Evolutionary conservation across 2,113 vertebrate species (phyloP).

Genomic region (Carettochelys insculpta): DNA sequence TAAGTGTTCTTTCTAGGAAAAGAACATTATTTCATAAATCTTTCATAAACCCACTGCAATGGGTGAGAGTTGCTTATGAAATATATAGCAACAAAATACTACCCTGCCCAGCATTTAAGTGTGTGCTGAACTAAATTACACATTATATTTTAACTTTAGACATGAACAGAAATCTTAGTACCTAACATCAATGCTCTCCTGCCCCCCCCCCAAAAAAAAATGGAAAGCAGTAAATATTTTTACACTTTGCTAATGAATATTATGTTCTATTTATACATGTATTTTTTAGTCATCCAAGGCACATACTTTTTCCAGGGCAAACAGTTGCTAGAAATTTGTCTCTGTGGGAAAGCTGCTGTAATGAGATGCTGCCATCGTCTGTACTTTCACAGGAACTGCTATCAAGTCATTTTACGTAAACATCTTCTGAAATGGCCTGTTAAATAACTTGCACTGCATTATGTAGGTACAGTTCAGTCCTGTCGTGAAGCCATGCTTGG

Average conservation of each 20-base stretch:
- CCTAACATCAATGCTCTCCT: background rate
- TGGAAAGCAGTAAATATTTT: background rate
- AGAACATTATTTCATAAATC: background rate
- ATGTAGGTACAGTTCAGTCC: background rate
- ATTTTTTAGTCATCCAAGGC: background rate
- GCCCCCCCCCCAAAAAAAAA: too few relatives aligned
- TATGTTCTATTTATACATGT: background rate
- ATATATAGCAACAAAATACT: accelerated
- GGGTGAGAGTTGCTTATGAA: background rate
- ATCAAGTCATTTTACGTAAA: background rate
- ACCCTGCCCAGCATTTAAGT: background rate
- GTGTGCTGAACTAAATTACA: background rate
- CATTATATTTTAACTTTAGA: background rate
- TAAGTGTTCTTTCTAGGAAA: background rate
- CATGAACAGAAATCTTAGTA: background rate
- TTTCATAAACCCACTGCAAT: background rate
- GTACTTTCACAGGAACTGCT: conserved; percentile 48
- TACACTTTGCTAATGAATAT: background rate
- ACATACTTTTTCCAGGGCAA: background rate
- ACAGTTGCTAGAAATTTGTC: background rate
- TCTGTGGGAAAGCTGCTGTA: background rate
- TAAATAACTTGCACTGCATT: background rate
- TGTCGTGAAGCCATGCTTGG: background rate
- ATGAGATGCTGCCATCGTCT: conserved; percentile 49
- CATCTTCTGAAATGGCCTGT: background rate